phyloP scores from a whole-genome alignment of 2,113 vertebrate species.

The Atlantisia rogersi region DNA sequence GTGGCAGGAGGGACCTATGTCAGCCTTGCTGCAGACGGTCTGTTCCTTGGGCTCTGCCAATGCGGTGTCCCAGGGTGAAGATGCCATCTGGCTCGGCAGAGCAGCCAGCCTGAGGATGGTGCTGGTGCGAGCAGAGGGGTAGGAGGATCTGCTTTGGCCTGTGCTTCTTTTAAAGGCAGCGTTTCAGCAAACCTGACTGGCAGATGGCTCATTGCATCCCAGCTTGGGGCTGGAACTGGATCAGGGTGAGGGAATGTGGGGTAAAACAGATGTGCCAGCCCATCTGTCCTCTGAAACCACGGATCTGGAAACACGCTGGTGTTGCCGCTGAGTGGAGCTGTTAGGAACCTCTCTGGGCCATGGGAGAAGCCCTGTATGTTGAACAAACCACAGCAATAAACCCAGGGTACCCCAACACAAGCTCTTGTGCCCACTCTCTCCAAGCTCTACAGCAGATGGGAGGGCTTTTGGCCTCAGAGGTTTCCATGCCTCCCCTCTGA shows the following conservation, averaged over 20 bases:
- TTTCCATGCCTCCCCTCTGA: background rate
- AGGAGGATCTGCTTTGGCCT: background rate
- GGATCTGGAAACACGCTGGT: background rate
- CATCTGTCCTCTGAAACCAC: background rate
- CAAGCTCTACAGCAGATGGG: background rate
- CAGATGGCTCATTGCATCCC: background rate
- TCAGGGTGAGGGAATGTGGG: background rate
- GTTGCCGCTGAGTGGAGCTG: background rate
- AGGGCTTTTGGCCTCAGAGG: background rate
- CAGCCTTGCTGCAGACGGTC: background rate
- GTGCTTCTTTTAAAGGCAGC: background rate
- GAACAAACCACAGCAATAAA: background rate
- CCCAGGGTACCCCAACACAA: background rate
- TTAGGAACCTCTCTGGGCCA: background rate
- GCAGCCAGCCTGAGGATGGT: background rate
- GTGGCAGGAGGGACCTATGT: background rate
- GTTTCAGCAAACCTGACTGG: background rate
- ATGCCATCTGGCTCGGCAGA: background rate
- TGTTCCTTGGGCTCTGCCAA: constrained; percentile 18
- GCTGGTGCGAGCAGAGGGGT: background rate
- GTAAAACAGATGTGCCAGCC: background rate
- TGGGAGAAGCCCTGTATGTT: fast-evolving
- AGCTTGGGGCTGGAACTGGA: background rate
- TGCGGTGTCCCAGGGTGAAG: background rate
- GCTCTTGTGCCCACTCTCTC: background rate